Evolutionary conservation across 1,140 invertebrate species (phyloP), one percentile per base, ranked within the genome.

Genomic region (Aphelinus atriplicis): DNA sequence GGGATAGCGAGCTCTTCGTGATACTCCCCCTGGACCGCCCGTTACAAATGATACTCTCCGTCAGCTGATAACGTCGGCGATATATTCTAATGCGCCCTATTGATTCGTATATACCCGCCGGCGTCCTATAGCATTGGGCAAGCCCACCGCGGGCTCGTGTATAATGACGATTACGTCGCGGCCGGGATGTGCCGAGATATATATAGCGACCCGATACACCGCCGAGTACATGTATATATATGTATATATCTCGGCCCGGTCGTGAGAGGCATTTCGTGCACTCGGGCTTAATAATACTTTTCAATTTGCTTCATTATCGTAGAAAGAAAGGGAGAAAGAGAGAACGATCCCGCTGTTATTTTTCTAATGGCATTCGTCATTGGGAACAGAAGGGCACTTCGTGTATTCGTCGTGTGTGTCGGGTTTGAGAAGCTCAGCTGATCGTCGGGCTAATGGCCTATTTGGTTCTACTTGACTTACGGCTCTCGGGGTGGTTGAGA

Each of bases 71-170:
- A 67, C 43, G 51, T 55, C 50, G 65, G 7, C 51, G 65, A 67
- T 67, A 26, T 26, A 56, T 65, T 65, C 63, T 65, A 65, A 65
- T 65, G 63, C n/a, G 7, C 45, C 1, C 63, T 67, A 67, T 67
- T 67, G 65, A 67, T 67, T 67, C 56, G 50, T 67, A 65, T 2
- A 57, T 7, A 45, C 10, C 5, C n/a, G n/a, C 6, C 43, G 2
- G 43, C 58, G 7, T 6, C 42, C 43, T 42, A 1, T 3, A 3
- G 46, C 42, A 67, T 67, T 67, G 65, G 65, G 65, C 56, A 67
- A 67, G 26, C 26, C 26, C 26, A 26, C 56, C 51, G 56, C 65
- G 50, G 26, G 26, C 51, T 65, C 63, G 42, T 26, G 26, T 26
- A 26, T 56, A 67, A 67, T 56, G 65, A 67, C 43, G 65, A 55